phyloP scores from a whole-genome alignment of 1,140 invertebrate species.

The Delia radicum region DNA sequence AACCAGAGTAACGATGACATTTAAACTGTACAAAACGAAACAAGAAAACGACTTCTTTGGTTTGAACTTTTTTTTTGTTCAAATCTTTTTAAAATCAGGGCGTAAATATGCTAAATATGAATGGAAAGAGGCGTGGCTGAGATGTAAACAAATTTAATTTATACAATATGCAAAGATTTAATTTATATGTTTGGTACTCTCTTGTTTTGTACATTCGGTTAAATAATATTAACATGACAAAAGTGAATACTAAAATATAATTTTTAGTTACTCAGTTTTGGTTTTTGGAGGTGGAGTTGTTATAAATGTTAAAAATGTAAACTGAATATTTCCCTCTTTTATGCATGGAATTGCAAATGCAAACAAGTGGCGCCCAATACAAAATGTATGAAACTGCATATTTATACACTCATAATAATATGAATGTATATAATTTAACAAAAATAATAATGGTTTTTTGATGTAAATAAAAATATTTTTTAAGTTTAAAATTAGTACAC shows the following conservation, averaged over 20 bases:
- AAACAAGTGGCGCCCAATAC: not conserved
- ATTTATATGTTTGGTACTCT: constrained; percentile 34
- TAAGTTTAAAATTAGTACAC: too few relatives aligned
- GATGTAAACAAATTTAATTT: constrained; percentile 53
- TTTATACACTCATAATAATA: too few relatives aligned
- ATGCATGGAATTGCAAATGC: not conserved
- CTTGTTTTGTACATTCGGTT: not conserved
- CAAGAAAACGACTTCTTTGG: not conserved
- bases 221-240: too few relatives aligned
- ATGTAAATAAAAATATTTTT: too few relatives aligned
- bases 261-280: too few relatives aligned
- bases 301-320: not conserved
- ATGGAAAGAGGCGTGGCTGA: constrained; percentile 46
- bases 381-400: not conserved
- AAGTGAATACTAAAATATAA: too few relatives aligned
- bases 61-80: not conserved
- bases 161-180: constrained; percentile 55
- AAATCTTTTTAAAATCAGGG: constrained; percentile 20
- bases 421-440: too few relatives aligned
- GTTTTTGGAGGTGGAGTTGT: not conserved
- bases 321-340: not conserved
- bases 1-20: constrained; percentile 11
- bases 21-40: constrained; percentile 10
- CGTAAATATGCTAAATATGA: constrained; percentile 54
- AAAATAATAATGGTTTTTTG: too few relatives aligned